Conservation (phyloP, 2,113 vertebrate species). For the Grus americana region DNA sequence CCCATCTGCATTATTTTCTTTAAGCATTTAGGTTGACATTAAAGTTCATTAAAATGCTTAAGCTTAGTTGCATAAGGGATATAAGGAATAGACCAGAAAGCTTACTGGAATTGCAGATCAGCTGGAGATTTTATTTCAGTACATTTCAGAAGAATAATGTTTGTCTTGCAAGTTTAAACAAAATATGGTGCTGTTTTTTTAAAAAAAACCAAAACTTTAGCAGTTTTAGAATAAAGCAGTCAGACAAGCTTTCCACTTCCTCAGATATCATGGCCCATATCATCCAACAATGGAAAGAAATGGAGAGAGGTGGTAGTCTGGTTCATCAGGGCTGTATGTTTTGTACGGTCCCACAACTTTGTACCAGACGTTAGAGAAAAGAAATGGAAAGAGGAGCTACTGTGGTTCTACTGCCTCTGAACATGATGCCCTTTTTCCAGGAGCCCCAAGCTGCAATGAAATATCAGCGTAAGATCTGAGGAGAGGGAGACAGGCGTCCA, state of each 20-base stretch:
- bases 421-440: rapidly evolving
- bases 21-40: neutral
- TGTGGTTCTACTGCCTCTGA: neutral
- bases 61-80: neutral
- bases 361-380: neutral
- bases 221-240: neutral
- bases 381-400: neutral
- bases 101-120: neutral
- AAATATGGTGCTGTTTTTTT: neutral
- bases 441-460: neutral
- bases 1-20: neutral
- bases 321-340: neutral
- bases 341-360: neutral
- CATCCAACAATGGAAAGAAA: neutral
- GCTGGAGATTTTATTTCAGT: neutral
- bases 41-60: neutral
- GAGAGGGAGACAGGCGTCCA: neutral
- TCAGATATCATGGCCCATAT: neutral
- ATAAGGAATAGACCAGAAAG: neutral
- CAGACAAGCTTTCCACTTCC: neutral
- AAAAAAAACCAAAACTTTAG: neutral
- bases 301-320: neutral
- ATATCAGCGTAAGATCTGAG: neutral
- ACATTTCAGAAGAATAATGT: neutral
- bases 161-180: neutral